Evolutionary conservation across 2,113 vertebrate genomes (phyloP).

Genomic region (Prunella fulvescens): DNA sequence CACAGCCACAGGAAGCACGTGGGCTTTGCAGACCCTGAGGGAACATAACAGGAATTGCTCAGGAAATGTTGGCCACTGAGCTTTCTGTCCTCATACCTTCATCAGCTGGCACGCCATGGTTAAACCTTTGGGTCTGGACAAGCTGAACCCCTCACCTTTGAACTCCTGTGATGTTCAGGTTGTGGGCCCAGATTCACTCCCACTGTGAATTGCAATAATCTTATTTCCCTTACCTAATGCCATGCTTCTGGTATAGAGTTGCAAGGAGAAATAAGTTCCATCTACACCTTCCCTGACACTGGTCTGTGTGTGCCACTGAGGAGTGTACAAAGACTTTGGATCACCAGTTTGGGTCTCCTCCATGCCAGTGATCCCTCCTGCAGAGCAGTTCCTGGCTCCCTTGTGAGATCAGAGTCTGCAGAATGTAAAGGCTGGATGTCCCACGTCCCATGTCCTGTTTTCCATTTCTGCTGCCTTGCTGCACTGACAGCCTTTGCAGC

Average conservation of each 20-base stretch:
- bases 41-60: background rate
- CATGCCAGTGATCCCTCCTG: background rate
- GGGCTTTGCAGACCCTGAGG: background rate
- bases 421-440: background rate
- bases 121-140: background rate
- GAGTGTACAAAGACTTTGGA: background rate
- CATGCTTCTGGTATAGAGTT: background rate
- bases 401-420: background rate
- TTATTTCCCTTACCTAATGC: background rate
- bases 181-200: background rate
- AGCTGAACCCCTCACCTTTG: background rate
- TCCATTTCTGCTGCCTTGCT: background rate
- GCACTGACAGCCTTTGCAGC: background rate
- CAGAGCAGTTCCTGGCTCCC: background rate
- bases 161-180: background rate
- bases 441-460: background rate
- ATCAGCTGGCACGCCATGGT: background rate
- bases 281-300: background rate
- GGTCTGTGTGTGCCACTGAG: background rate
- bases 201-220: background rate
- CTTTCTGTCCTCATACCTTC: background rate
- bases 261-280: background rate
- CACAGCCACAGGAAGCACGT: rapidly evolving
- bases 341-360: rapidly evolving
- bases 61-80: background rate